phyloP scores from a whole-genome alignment of 2,888 invertebrate species.

The Amblyteles armatorius region DNA sequence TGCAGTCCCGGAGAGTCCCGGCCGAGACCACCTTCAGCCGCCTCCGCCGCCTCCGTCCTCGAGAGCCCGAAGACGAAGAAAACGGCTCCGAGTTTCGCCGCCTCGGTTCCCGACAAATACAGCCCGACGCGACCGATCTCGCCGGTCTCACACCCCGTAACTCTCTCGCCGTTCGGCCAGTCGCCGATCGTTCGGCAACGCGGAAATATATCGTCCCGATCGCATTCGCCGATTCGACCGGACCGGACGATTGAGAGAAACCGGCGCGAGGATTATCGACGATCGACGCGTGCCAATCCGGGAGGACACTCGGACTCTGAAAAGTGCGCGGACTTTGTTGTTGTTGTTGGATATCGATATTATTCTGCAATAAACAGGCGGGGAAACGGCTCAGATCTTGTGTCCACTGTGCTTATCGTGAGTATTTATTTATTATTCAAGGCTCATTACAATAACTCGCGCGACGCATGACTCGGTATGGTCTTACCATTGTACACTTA shows the following conservation, averaged over 20 bases:
- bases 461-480: neutral
- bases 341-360: neutral
- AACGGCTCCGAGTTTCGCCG: neutral
- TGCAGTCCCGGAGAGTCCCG: constrained; percentile 43
- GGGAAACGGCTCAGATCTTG: neutral
- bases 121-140: too few species aligned
- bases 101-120: neutral
- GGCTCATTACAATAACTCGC: neutral
- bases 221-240: too few species aligned
- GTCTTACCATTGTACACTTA: neutral
- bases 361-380: neutral
- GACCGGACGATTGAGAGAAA: too few species aligned
- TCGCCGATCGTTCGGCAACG: too few species aligned
- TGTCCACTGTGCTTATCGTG: neutral
- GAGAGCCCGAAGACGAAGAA: constrained; percentile 3
- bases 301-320: neutral
- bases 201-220: too few species aligned
- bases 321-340: neutral
- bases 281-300: neutral
- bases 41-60: constrained; percentile 21
- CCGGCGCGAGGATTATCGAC: too few species aligned
- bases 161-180: too few species aligned
- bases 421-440: constrained; percentile 7
- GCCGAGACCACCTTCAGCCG: constrained; percentile 29
- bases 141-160: too few species aligned